Percentiles rank a stretch among this genome's conserved stretches.
These are phyloP conservation scores for Luscinia luscinia DNA, from an alignment of 2,797 vertebrate species.

Conservation along the genomic window DNA sequence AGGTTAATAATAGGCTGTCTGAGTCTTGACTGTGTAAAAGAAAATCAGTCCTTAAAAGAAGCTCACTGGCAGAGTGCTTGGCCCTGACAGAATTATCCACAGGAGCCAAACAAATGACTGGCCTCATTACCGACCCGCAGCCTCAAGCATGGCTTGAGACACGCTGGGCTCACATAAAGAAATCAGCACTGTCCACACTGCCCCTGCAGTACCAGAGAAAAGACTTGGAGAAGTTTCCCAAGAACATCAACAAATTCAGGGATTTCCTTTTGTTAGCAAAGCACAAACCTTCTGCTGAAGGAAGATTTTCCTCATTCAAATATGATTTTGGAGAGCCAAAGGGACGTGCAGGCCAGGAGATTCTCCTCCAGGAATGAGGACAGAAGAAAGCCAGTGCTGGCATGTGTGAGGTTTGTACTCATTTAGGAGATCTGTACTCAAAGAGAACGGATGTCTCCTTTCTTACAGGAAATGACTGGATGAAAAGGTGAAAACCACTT, in stretches of 20 bases:
- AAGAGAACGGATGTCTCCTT: not conserved
- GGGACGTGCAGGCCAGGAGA: not conserved
- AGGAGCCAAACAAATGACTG: not conserved
- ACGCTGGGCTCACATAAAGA: not conserved
- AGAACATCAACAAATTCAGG: not conserved
- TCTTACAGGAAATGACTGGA: not conserved
- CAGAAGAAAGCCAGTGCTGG: not conserved
- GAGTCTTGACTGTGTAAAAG: not conserved
- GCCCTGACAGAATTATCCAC: not conserved
- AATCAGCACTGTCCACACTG: not conserved
- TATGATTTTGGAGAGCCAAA: not conserved
- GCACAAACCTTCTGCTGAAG: not conserved
- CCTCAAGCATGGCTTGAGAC: not conserved
- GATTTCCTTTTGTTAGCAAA: slow-evolving; percentile 5
- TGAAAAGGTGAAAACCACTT: not conserved
- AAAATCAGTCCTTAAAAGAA: slow-evolving; percentile 37
- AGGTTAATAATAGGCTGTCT: slow-evolving; percentile 27
- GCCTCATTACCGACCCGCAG: not conserved
- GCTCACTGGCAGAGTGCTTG: not conserved
- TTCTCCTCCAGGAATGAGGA: not conserved
- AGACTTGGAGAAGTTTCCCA: not conserved
- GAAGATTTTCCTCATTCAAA: not conserved
- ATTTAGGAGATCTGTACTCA: not conserved
- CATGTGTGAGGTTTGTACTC: not conserved
- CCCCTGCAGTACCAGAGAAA: not conserved